phyloP scores from a whole-genome alignment of 2,888 invertebrate genomes.

The Homarus gammarus region DNA sequence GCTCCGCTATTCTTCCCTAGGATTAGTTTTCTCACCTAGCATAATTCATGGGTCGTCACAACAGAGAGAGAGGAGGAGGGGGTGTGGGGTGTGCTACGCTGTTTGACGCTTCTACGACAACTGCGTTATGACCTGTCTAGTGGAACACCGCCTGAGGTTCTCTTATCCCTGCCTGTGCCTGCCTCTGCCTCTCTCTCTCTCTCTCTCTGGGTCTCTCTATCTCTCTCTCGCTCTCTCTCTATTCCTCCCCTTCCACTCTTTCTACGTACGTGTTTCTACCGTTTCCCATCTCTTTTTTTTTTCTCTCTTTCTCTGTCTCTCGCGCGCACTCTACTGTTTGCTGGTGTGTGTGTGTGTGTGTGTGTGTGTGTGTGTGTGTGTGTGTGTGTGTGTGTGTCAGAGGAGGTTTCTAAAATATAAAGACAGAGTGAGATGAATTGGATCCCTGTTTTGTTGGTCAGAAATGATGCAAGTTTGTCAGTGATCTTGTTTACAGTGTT shows the following conservation, averaged over 20 bases:
- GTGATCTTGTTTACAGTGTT: too few species aligned
- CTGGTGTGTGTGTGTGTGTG: too few species aligned
- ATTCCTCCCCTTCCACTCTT: background rate
- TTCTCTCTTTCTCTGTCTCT: background rate
- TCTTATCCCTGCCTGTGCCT: too few species aligned
- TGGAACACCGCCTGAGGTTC: background rate
- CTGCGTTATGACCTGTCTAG: slow-evolving; percentile 25
- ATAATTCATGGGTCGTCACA: slow-evolving; percentile 55
- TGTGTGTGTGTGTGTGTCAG: too few species aligned
- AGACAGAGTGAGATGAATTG: too few species aligned
- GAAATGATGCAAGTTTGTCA: too few species aligned
- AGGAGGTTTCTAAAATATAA: too few species aligned
- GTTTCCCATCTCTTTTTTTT: background rate
- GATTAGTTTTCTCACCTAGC: slow-evolving; percentile 61
- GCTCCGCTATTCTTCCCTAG: slow-evolving; percentile 42
- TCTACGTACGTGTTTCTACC: too few species aligned
- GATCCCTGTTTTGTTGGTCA: too few species aligned
- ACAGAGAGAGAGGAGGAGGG: too few species aligned
- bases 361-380: too few species aligned
- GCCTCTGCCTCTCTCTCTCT: too few species aligned
- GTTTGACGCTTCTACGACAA: slow-evolving; percentile 21
- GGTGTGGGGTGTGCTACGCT: slow-evolving; percentile 7
- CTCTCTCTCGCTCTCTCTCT: background rate
- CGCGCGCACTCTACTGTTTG: background rate
- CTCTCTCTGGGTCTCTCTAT: background rate